phyloP scores from a whole-genome alignment of 2,888 invertebrate genomes.

The Glomeris marginata region DNA sequence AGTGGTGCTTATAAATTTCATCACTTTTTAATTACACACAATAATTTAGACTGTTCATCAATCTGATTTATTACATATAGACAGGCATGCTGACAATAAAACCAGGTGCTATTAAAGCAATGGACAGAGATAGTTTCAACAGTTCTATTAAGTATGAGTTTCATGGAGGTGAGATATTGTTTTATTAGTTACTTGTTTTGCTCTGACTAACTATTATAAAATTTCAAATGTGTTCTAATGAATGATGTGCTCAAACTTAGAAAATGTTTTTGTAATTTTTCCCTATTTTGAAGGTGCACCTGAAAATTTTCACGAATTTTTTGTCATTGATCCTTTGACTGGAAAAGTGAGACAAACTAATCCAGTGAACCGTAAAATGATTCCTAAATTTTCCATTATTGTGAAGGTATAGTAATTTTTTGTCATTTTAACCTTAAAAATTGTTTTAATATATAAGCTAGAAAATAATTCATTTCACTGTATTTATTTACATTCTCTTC shows the following conservation, averaged over 20 bases:
- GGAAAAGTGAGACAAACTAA: slow-evolving; percentile 66
- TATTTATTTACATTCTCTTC: neutral
- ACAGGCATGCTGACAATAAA: slow-evolving; percentile 67
- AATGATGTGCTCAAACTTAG: too few relatives aligned
- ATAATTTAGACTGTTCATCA: neutral
- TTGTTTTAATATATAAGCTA: slow-evolving; percentile 1
- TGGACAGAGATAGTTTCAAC: slow-evolving; percentile 77
- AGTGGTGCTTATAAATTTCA: slow-evolving; percentile 1
- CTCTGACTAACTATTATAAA: too few relatives aligned
- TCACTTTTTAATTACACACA: neutral
- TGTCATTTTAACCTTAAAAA: neutral
- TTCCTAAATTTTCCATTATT: slow-evolving; percentile 57
- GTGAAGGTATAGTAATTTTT: slow-evolving; percentile 44
- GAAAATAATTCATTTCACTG: neutral
- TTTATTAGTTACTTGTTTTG: too few relatives aligned
- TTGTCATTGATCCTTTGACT: slow-evolving; percentile 62
- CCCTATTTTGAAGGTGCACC: slow-evolving; percentile 40
- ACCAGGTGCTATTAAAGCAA: slow-evolving; percentile 77
- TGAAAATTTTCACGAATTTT: slow-evolving; percentile 57
- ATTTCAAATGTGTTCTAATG: too few relatives aligned
- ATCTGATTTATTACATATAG: slow-evolving; percentile 6
- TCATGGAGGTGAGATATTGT: slow-evolving; percentile 41
- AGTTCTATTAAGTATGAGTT: slow-evolving; percentile 68
- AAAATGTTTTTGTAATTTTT: neutral
- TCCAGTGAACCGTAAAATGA: slow-evolving; percentile 61